These are phyloP conservation scores for Macropodus opercularis DNA, from an alignment of 2,797 vertebrate genomes.

Conservation along the genomic window DNA sequence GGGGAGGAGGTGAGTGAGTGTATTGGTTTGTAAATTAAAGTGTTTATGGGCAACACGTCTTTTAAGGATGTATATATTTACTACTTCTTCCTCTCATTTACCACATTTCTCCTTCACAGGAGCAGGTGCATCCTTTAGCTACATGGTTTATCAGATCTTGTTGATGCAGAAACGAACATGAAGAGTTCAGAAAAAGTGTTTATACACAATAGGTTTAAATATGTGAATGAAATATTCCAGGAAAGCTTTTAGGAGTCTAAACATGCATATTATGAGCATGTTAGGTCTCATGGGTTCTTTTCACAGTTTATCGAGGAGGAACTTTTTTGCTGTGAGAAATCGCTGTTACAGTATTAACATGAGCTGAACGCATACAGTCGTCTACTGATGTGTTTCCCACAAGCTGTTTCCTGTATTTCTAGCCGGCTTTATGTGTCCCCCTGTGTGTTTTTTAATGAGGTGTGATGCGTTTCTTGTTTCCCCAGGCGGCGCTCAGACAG, in stretches of 20 bases:
- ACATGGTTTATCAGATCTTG: too few relatives aligned
- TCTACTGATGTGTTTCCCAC: neutral
- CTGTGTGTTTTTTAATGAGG: neutral
- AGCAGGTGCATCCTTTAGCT: too few relatives aligned
- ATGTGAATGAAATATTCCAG: constrained; percentile 1
- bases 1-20: neutral
- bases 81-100: too few relatives aligned
- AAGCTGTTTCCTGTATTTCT: neutral
- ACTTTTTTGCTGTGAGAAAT: constrained; percentile 1
- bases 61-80: too few relatives aligned
- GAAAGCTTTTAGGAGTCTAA: constrained; percentile 2
- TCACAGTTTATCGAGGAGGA: neutral
- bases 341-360: constrained; percentile 8
- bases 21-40: neutral
- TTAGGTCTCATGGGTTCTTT: constrained; percentile 4
- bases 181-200: neutral
- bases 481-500: constrained; percentile 87
- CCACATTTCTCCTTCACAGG: too few relatives aligned
- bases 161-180: too few relatives aligned
- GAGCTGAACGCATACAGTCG: neutral
- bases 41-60: too few relatives aligned
- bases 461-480: constrained; percentile 26
- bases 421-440: neutral
- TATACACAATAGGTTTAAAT: neutral
- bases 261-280: constrained; percentile 14